Evolutionary conservation across 2,113 vertebrate species (phyloP), one percentile per base, ranked within the genome.

Genomic region (Macquaria ambigua): DNA sequence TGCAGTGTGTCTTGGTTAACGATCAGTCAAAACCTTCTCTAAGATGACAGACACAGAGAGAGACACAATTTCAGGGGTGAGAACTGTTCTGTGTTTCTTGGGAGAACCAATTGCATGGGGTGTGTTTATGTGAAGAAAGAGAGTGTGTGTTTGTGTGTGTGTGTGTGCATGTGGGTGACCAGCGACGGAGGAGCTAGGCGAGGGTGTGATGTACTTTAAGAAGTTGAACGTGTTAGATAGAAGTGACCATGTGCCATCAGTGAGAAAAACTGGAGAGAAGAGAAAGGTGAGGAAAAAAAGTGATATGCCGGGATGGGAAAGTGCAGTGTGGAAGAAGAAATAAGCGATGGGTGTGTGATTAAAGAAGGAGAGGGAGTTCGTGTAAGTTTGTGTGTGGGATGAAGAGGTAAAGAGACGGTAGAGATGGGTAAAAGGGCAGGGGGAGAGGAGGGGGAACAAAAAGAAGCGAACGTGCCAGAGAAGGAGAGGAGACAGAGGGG

Each of bases 141-240:
- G 48, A 18, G 43, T 37, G 48, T 79, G 23, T 71, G 23, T 77
- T 14, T 72, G 5, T 20, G 62, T 58, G 62, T 73, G 70, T 80
- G 41, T 74, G 71, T 79, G 67, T 77, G 67, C 62, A 23, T 67
- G 88, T 90, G 90, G 73, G 90, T 92, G 89, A 93, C 87, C 87
- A 64, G 62, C 46, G 81, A 90, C 15, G 71, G 82, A 74, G 80
- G 84, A 92, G 85, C 89, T 74, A 62, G 52, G 87, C 87, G 82
- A 92, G 91, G 85, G 93, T 94, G 93, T 90, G 92, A 94, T 94
- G 93, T 93, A 89, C 93, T 94, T 92, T 86, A 83, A 92, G 89
- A 93, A 92, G 83, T 82, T 90, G 84, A 94, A 92, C 28, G 90
- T 92, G 90, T 93, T 86, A 90, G 79, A 90, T 76, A 80, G 87